Evolutionary conservation across 2,113 vertebrate genomes (phyloP), one percentile per base, ranked within the genome.

Genomic region (Meles meles): DNA sequence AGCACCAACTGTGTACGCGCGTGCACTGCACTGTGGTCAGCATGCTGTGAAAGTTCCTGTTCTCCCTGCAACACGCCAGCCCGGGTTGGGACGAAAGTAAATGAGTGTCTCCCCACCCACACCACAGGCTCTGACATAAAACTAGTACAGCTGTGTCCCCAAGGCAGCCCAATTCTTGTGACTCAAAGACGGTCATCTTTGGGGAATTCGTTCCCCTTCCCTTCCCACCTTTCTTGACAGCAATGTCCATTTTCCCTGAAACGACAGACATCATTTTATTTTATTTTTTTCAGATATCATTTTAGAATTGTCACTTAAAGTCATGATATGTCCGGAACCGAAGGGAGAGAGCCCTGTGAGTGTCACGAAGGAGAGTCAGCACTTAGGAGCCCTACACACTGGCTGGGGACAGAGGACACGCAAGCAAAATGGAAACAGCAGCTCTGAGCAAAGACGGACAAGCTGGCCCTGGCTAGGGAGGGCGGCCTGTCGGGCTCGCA

Each of bases 31-130:
- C 57, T 12, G 25, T 3, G 3, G 12, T 2, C 8, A 2, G 59
- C 37, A 29, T 0, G 23, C 20, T 17, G 18, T 13, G 4, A 25
- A 18, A 21, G 9, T 4, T 31, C 44, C 5, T 27, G 5, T 17
- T 12, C 23, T 47, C 49, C 39, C 61, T 37, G 37, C 67, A 67
- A 4, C 7, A 37, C 31, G 42, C 55, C 65, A 6, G 39, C 21
- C 7, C 6, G 5, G 81, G 23, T 59, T 1, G 18, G 23, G 52
- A 49, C 21, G 8, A 42, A 69, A 57, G 84, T 31, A 2, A 31
- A 10, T 3, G 29, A 7, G 59, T 4, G 10, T 11, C 18, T 65
- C 69, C 7, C 0, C 34, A 52, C 7, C 3, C 52, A 18, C 0
- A 25, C 52, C 52, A 6, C 31, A 1, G 52, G 15, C 27, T 20